These are phyloP conservation scores for Caenorhabditis auriculariae DNA, from an alignment of 2,888 invertebrate genomes.

Conservation along the genomic window DNA sequence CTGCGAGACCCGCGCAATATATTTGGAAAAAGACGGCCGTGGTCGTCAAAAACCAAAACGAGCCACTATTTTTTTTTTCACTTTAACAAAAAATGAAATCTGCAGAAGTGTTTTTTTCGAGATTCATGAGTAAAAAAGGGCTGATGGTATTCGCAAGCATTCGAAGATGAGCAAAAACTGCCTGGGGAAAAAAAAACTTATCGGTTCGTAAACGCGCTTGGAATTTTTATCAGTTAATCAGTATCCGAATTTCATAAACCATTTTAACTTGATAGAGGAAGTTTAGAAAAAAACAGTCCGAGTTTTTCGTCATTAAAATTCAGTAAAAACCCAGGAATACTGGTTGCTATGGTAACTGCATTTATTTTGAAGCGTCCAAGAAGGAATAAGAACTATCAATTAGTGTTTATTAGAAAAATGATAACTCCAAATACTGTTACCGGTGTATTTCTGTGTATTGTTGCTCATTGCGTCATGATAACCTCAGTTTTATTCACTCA, in stretches of 20 bases:
- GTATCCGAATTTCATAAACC: not conserved
- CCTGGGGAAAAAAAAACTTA: too few species aligned
- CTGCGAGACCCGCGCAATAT: too few species aligned
- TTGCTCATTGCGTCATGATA: constrained; percentile 74
- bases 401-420: constrained; percentile 9
- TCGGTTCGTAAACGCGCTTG: too few species aligned
- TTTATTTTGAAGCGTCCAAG: constrained; percentile 3
- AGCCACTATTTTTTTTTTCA: too few species aligned
- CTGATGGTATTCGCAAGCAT: too few species aligned
- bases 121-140: too few species aligned
- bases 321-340: not conserved
- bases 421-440: constrained; percentile 66
- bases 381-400: not conserved
- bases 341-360: not conserved
- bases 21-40: too few species aligned
- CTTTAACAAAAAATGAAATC: too few species aligned
- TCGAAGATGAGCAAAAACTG: too few species aligned
- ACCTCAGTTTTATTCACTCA: constrained; percentile 74
- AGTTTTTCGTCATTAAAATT: not conserved
- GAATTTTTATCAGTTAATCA: too few species aligned
- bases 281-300: not conserved
- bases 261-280: not conserved
- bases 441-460: constrained; percentile 74
- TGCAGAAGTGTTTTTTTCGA: too few species aligned
- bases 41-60: too few species aligned